Evolutionary conservation across 2,888 invertebrate genomes (phyloP).

Genomic region (Epinotia demarniana): DNA sequence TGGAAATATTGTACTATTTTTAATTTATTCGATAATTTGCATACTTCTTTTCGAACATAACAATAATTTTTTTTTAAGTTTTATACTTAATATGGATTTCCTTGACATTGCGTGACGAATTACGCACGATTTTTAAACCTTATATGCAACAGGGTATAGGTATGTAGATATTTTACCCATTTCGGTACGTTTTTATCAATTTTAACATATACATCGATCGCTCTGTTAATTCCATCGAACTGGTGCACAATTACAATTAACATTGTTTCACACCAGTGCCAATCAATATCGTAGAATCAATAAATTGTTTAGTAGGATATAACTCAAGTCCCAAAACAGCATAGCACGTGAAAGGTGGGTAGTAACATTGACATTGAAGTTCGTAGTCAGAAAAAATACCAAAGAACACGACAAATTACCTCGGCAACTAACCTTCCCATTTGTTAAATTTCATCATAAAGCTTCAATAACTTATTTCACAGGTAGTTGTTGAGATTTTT

Average conservation of each 20-base stretch:
- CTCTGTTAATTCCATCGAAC: no score
- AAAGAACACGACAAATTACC: slow-evolving; percentile 5
- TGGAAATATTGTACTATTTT: no score
- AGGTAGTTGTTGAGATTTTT: neutral
- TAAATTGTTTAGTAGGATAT: neutral
- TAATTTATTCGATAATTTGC: no score
- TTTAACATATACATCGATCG: no score
- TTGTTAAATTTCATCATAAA: slow-evolving; percentile 2
- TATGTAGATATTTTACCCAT: no score
- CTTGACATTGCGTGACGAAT: no score
- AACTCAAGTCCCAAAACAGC: neutral
- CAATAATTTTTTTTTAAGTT: no score
- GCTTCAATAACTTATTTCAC: neutral
- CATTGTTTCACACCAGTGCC: neutral
- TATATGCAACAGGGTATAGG: no score
- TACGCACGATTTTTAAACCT: no score
- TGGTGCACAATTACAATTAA: neutral
- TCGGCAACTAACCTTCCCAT: slow-evolving; percentile 12
- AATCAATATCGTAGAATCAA: neutral
- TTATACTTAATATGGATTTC: no score
- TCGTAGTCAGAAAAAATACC: neutral
- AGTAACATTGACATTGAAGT: slow-evolving; percentile 26
- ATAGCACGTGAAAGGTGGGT: neutral
- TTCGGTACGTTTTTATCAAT: no score
- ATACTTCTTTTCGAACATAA: no score